A percentile compares a stretch with the other conserved stretches of the same genome.
Conservation (phyloP, 2,888 invertebrate genomes). For the Diogma glabrata region DNA sequence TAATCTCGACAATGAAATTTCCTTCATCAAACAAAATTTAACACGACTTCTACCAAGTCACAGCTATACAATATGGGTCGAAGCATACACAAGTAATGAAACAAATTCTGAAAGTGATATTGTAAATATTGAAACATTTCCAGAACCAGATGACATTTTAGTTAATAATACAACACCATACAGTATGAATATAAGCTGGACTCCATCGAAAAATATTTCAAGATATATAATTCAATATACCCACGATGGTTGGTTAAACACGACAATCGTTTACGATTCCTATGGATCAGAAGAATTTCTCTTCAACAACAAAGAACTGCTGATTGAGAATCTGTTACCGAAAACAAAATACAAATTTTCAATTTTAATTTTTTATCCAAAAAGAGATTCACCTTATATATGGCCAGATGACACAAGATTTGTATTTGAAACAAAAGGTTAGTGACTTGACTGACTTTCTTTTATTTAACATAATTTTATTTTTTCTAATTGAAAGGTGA, state of each 20-base stretch:
- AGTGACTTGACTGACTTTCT: conserved; percentile 28
- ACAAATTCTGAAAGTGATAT: conserved; percentile 50
- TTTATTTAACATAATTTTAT: neutral
- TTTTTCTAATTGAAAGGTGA: conserved; percentile 56
- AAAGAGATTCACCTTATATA: conserved; percentile 44
- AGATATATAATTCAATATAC: conserved; percentile 41
- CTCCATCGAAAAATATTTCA: conserved; percentile 41
- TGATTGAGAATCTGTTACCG: conserved; percentile 45
- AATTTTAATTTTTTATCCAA: conserved; percentile 50
- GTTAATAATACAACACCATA: conserved; percentile 46
- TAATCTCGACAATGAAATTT: conserved; percentile 18
- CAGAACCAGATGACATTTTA: conserved; percentile 55
- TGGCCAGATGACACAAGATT: conserved; percentile 65
- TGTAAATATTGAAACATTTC: conserved; percentile 54
- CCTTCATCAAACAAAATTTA: conserved; percentile 35
- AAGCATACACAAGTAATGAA: conserved; percentile 57
- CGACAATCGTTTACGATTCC: conserved; percentile 26
- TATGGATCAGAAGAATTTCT: conserved; percentile 17
- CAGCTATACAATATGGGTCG: conserved; percentile 60
- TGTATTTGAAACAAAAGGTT: conserved; percentile 65
- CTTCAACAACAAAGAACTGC: conserved; percentile 23
- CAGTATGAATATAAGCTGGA: conserved; percentile 56
- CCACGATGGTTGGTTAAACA: conserved; percentile 32
- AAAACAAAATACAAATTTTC: conserved; percentile 69
- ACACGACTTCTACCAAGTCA: conserved; percentile 53